These are phyloP conservation scores for Aspidoscelis tigris DNA, from an alignment of 2,113 vertebrate genomes.

Conservation along the genomic window DNA sequence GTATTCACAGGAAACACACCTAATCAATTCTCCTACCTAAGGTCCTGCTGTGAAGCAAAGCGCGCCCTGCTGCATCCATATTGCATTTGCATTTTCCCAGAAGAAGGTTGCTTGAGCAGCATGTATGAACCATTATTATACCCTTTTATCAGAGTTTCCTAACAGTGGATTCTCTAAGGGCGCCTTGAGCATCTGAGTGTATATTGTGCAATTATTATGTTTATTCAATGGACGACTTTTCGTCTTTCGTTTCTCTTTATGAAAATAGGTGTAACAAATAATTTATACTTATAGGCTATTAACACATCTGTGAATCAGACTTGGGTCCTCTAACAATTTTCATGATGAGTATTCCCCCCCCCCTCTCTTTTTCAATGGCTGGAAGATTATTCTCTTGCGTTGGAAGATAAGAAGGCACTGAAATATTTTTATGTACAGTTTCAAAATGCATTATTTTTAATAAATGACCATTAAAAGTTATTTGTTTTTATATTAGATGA, in stretches of 20 bases:
- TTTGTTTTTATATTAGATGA: slow-evolving; percentile 22
- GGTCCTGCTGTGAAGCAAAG: not conserved
- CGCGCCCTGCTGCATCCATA: too few relatives aligned
- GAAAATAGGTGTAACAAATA: slow-evolving; percentile 14
- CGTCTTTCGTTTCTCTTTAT: slow-evolving; percentile 7
- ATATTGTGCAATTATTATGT: slow-evolving; percentile 41
- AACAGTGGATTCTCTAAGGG: not conserved
- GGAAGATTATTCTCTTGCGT: not conserved
- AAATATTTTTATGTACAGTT: slow-evolving; percentile 44
- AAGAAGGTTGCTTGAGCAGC: not conserved
- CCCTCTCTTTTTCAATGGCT: not conserved
- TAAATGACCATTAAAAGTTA: slow-evolving; percentile 42
- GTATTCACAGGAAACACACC: not conserved
- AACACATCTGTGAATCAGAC: slow-evolving; percentile 20
- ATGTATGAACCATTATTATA: not conserved
- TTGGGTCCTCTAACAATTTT: not conserved
- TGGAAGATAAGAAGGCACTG: slow-evolving; percentile 27
- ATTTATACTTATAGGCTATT: slow-evolving; percentile 39
- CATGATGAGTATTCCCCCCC: not conserved
- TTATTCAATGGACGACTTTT: slow-evolving; percentile 30
- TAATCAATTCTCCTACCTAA: not conserved
- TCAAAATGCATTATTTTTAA: slow-evolving; percentile 42
- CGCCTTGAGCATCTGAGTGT: slow-evolving; percentile 30
- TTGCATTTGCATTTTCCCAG: not conserved
- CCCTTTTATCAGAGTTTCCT: slow-evolving; percentile 4